Evolutionary conservation across 2,888 invertebrate genomes (phyloP).

Genomic region (Tipula lateralis): DNA sequence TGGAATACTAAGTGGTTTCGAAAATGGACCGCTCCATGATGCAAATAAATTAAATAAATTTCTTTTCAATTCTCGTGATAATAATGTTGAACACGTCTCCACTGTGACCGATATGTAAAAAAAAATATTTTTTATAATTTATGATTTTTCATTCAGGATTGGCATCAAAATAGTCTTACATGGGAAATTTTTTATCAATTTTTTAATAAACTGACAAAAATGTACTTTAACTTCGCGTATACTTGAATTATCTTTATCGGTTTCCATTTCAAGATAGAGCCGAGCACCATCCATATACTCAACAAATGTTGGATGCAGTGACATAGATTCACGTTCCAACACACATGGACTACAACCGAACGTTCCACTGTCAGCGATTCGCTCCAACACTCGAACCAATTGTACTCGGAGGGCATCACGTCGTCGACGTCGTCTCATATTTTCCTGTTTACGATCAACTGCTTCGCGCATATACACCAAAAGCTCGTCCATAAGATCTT

Average conservation of each 20-base stretch:
- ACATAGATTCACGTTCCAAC: constrained; percentile 75
- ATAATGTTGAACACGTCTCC: constrained; percentile 76
- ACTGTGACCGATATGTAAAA: constrained; percentile 54
- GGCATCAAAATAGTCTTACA: constrained; percentile 56
- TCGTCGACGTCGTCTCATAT: constrained; percentile 82
- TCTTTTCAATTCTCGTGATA: constrained; percentile 81
- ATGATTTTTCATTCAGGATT: constrained; percentile 29
- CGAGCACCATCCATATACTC: constrained; percentile 95
- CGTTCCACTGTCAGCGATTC: constrained; percentile 87
- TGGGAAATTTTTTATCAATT: constrained; percentile 90
- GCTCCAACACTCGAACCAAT: constrained; percentile 83
- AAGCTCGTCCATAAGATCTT: constrained; percentile 94
- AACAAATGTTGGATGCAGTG: constrained; percentile 78
- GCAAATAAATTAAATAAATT: constrained; percentile 88
- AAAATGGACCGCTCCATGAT: constrained; percentile 88
- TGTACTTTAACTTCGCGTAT: constrained; percentile 87
- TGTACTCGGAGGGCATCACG: constrained; percentile 90
- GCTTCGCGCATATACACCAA: constrained; percentile 89
- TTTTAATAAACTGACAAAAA: constrained; percentile 89
- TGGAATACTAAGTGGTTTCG: constrained; percentile 58
- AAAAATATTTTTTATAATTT: constrained; percentile 30
- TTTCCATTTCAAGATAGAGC: constrained; percentile 84
- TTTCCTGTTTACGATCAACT: constrained; percentile 95
- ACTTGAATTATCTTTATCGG: constrained; percentile 85
- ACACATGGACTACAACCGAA: constrained; percentile 81